Conservation (phyloP, 2,888 invertebrate species). For the Platycnemis pennipes region DNA sequence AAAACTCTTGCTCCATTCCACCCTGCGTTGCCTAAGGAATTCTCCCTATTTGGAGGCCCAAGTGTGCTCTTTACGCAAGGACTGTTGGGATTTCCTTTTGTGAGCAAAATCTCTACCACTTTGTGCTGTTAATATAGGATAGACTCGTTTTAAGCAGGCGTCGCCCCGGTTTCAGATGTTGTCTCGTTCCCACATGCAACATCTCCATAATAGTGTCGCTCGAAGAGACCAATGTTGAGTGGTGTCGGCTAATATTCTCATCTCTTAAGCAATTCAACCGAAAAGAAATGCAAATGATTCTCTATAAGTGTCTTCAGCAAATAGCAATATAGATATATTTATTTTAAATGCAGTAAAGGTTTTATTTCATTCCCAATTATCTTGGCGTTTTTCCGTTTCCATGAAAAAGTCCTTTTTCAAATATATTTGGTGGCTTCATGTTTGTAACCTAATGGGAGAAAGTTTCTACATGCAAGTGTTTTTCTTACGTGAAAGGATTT, state of each 20-base stretch:
- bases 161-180: not conserved
- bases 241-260: not conserved
- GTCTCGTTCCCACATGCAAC: not conserved
- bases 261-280: not conserved
- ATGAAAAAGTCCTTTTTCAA: too few relatives aligned
- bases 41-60: conserved; percentile 11
- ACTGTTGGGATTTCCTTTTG: conserved; percentile 36
- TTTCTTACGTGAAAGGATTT: too few relatives aligned
- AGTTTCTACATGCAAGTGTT: too few relatives aligned
- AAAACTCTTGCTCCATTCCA: conserved; percentile 1
- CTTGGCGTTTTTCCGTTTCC: too few relatives aligned
- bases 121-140: conserved; percentile 17
- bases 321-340: too few relatives aligned
- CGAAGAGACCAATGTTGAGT: not conserved
- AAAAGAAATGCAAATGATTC: not conserved
- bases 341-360: too few relatives aligned
- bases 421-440: too few relatives aligned
- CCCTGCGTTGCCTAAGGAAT: not conserved
- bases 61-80: not conserved
- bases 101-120: not conserved
- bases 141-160: conserved; percentile 30
- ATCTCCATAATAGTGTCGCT: not conserved
- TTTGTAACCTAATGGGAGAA: too few relatives aligned
- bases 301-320: too few relatives aligned
- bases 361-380: too few relatives aligned